Conservation (phyloP, 2,888 invertebrate genomes). For the Leptinotarsa haldemani region DNA sequence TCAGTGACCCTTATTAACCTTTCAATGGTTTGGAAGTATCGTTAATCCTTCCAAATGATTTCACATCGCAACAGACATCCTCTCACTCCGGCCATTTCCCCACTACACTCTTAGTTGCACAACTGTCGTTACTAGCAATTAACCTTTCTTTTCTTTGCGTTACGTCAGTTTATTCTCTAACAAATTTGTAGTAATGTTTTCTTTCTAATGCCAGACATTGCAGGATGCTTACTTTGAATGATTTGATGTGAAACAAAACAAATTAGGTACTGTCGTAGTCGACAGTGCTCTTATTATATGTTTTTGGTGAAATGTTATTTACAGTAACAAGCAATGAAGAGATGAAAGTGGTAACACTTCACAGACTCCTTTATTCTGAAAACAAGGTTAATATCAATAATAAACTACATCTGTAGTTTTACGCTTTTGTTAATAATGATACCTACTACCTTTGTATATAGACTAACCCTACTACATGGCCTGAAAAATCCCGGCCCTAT, state of each 20-base stretch:
- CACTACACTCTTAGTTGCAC: constrained; percentile 10
- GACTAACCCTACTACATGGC: too few species aligned
- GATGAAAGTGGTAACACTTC: too few species aligned
- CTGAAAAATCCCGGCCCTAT: too few species aligned
- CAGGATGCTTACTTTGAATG: constrained; percentile 50
- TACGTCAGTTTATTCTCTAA: constrained; percentile 48
- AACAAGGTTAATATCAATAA: too few species aligned
- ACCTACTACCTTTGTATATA: too few species aligned
- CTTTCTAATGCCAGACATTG: constrained; percentile 50
- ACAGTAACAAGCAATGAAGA: too few species aligned
- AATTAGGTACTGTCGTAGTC: constrained; percentile 1
- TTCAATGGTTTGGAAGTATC: not conserved
- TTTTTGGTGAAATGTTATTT: too few species aligned
- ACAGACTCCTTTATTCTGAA: too few species aligned
- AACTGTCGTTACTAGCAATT: constrained; percentile 41
- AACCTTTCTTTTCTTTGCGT: constrained; percentile 45
- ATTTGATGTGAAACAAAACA: constrained; percentile 18
- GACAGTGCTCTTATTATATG: not conserved
- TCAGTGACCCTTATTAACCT: too few species aligned
- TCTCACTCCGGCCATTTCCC: constrained; percentile 20
- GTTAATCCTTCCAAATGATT: not conserved
- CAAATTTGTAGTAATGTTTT: constrained; percentile 50
- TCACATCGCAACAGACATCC: not conserved
- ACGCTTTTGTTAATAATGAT: too few species aligned
- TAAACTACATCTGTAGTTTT: too few species aligned